These are phyloP conservation scores for Cryptophagus acutangulus DNA, from an alignment of 2,888 invertebrate genomes.

Conservation along the genomic window DNA sequence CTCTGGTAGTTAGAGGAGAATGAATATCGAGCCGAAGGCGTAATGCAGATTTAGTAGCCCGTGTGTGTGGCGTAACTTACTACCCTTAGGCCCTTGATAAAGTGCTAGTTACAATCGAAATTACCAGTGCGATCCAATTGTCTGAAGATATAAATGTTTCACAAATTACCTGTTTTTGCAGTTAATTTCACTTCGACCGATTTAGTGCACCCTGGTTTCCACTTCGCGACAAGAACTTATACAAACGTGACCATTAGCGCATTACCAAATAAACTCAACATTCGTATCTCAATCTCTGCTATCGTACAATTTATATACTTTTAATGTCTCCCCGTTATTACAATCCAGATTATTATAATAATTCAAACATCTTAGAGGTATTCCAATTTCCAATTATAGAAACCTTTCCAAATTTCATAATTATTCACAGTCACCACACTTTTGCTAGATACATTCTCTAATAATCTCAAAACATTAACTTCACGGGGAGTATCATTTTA, in stretches of 20 bases:
- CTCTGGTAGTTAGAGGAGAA: constrained; percentile 45
- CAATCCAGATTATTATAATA: too few relatives aligned
- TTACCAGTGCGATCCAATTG: constrained; percentile 41
- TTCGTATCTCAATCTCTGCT: too few relatives aligned
- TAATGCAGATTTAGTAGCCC: constrained; percentile 44
- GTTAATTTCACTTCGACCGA: constrained; percentile 38
- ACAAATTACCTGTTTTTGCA: constrained; percentile 41
- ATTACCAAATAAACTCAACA: not conserved
- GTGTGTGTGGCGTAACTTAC: constrained; percentile 44
- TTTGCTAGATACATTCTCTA: too few relatives aligned
- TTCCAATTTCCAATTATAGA: too few relatives aligned
- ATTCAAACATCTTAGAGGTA: too few relatives aligned
- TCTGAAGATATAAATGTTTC: constrained; percentile 42
- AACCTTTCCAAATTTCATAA: too few relatives aligned
- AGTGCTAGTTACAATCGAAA: constrained; percentile 40
- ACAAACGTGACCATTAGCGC: constrained; percentile 30
- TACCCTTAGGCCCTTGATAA: constrained; percentile 43
- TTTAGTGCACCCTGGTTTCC: constrained; percentile 35
- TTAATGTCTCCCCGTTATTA: too few relatives aligned
- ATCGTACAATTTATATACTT: too few relatives aligned
- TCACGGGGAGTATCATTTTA: constrained; percentile 1
- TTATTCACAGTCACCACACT: too few relatives aligned
- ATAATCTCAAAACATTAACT: not conserved
- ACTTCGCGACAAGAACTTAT: constrained; percentile 29
- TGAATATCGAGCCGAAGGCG: constrained; percentile 39